Conservation (phyloP, 2,113 vertebrate species). For the Melanostigma gelatinosum region DNA sequence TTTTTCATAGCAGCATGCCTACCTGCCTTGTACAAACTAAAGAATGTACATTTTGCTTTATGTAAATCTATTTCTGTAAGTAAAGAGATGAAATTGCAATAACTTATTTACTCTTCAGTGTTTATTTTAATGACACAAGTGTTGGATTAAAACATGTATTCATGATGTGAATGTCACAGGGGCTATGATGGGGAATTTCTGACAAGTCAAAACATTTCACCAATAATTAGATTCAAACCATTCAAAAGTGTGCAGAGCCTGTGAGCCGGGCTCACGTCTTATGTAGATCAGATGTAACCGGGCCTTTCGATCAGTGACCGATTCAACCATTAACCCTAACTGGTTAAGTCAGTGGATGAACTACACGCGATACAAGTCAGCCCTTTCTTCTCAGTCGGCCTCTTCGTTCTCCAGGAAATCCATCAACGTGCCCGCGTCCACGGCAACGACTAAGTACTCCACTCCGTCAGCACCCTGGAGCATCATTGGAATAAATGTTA, state of each 20-base stretch:
- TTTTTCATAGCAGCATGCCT: slow-evolving; percentile 37
- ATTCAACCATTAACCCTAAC: not conserved
- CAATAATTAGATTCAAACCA: not conserved
- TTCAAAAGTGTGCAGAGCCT: slow-evolving; percentile 4
- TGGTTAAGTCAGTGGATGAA: not conserved
- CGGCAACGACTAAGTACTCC: slow-evolving; percentile 92
- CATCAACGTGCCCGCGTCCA: slow-evolving; percentile 88
- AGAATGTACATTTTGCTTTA: slow-evolving; percentile 66
- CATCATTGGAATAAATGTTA: not conserved
- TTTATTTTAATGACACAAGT: slow-evolving; percentile 52
- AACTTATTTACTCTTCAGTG: slow-evolving; percentile 32
- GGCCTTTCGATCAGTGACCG: no score
- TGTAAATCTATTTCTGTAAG: slow-evolving; percentile 69
- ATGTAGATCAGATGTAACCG: not conserved
- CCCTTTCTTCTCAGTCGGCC: slow-evolving; percentile 76
- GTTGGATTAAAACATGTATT: not conserved
- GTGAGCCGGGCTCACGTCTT: not conserved
- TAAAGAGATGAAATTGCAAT: slow-evolving; percentile 59
- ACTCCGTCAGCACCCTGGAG: slow-evolving; percentile 92
- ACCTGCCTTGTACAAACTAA: slow-evolving; percentile 55
- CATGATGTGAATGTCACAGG: slow-evolving; percentile 17
- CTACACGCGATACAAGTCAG: not conserved
- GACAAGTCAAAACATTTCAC: slow-evolving; percentile 1
- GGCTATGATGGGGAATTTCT: slow-evolving; percentile 10
- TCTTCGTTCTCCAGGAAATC: slow-evolving; percentile 93